Base-by-base conservation (phyloP, 1,140 invertebrate genomes). In the Aphidius gifuensis region DNA sequence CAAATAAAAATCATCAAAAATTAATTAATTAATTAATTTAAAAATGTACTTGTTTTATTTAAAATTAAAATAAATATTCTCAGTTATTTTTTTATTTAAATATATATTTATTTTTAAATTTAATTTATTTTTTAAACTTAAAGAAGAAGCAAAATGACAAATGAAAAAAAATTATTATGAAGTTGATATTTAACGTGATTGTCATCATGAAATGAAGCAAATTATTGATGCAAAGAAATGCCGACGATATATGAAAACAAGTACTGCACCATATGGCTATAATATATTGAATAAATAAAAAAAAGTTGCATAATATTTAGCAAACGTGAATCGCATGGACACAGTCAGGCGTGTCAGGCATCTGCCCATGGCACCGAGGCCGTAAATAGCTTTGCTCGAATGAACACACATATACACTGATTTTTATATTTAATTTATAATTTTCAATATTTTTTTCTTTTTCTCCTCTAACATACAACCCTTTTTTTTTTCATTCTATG, bases 241-340 rank as follows among this genome's bases (percentile, higher is more conserved):
- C 64, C 48, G 38, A 45, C 21, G 62, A 56, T 63, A 63, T 58
- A 61, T 56, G 49, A 16, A 51, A 50, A 57, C 63, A 65, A 60
- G 56, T 32, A 60, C 23, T 62, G 61, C 46, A 50, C 39, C 39
- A 42, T 65, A 44, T 38, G 40, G 47, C 39, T 55, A 40, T 8
- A 53, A 39, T 5, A 32, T 9, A 9, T 6, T 16, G 21, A 9
- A 55, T 55, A 38, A 42, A 40, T 21, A 38, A 43, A 55, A 40
- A 44, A 11, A 38, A 39, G 71, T 77, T 76, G 74, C 75, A 74
- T 76, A 77, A 77, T 77, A 32, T 32, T 68, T 71, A 61, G 47
- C 55, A 40, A 55, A 55, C 53, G 53, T 43, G 53, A 9, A 55
- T 55, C 53, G 53, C 53, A 16, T 40, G 40, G 53, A 50, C 53